Percentiles rank a stretch among this genome's conserved stretches.
These are phyloP conservation scores for Pagetopsis macropterus DNA, from an alignment of 2,797 vertebrate genomes.

Conservation along the genomic window DNA sequence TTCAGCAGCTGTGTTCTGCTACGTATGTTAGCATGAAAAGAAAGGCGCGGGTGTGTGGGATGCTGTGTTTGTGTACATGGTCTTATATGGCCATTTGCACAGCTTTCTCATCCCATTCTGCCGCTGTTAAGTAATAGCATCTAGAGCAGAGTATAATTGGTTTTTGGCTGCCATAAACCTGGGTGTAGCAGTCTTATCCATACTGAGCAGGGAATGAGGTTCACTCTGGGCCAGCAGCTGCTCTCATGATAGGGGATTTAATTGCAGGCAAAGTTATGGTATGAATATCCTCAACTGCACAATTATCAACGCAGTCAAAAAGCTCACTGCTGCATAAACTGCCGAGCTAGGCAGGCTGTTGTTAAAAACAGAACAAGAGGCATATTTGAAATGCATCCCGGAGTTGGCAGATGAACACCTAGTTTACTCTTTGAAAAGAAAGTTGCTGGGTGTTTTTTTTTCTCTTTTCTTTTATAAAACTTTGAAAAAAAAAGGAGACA, in stretches of 20 bases:
- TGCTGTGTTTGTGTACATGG: constrained; percentile 14
- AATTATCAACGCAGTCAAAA: constrained; percentile 71
- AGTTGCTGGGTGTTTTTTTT: constrained; percentile 39
- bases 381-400: constrained; percentile 64
- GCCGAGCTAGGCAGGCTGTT: constrained; percentile 58
- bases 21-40: constrained; percentile 31
- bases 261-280: constrained; percentile 75
- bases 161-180: constrained; percentile 73
- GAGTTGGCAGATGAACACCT: constrained; percentile 64
- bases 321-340: constrained; percentile 60
- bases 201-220: constrained; percentile 66
- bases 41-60: constrained; percentile 17
- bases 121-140: constrained; percentile 68
- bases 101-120: constrained; percentile 55
- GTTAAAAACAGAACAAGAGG: constrained; percentile 67
- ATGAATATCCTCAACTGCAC: constrained; percentile 69
- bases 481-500: constrained; percentile 46
- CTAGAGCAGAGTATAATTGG: constrained; percentile 67
- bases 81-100: constrained; percentile 48
- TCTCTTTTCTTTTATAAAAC: constrained; percentile 35
- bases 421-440: constrained; percentile 57
- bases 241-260: constrained; percentile 78
- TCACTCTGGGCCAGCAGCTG: constrained; percentile 74
- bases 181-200: constrained; percentile 67
- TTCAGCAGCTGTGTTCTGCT: constrained; percentile 57